Evolutionary conservation across 2,888 invertebrate genomes (phyloP).

Genomic region (Melieria omissa): DNA sequence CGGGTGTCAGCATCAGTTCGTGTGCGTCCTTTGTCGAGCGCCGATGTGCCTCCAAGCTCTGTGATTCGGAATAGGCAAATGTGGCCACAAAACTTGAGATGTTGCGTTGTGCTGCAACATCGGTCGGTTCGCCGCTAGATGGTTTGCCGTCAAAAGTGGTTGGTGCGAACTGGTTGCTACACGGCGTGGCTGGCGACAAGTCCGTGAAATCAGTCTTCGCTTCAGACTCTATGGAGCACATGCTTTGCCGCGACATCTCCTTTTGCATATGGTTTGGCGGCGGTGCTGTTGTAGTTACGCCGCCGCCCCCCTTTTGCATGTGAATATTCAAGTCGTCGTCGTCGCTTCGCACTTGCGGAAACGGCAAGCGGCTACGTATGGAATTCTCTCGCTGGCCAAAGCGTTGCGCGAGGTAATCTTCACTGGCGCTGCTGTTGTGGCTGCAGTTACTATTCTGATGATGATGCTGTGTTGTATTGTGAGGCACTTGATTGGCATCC

Average conservation of each 20-base stretch:
- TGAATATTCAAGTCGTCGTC: slow-evolving; percentile 51
- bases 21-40: slow-evolving; percentile 65
- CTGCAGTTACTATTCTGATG: slow-evolving; percentile 48
- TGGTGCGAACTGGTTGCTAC: slow-evolving; percentile 54
- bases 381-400: slow-evolving; percentile 72
- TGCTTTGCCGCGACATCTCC: slow-evolving; percentile 64
- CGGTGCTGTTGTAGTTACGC: slow-evolving; percentile 47
- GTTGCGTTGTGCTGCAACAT: background rate
- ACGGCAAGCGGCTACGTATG: slow-evolving; percentile 71
- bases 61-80: slow-evolving; percentile 65
- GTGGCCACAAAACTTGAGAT: slow-evolving; percentile 58
- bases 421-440: slow-evolving; percentile 59
- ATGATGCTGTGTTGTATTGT: slow-evolving; percentile 39
- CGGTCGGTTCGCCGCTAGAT: background rate
- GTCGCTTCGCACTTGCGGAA: slow-evolving; percentile 66
- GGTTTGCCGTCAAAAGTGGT: slow-evolving; percentile 42
- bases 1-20: slow-evolving; percentile 69
- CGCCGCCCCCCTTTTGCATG: slow-evolving; percentile 44
- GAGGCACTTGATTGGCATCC: slow-evolving; percentile 54
- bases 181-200: slow-evolving; percentile 66
- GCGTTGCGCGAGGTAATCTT: slow-evolving; percentile 72
- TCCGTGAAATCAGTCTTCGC: slow-evolving; percentile 67
- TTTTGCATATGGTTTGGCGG: slow-evolving; percentile 53
- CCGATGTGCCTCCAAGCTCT: slow-evolving; percentile 66
- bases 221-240: slow-evolving; percentile 66